phyloP scores from a whole-genome alignment of 2,113 vertebrate genomes.

The Ranitomeya variabilis region DNA sequence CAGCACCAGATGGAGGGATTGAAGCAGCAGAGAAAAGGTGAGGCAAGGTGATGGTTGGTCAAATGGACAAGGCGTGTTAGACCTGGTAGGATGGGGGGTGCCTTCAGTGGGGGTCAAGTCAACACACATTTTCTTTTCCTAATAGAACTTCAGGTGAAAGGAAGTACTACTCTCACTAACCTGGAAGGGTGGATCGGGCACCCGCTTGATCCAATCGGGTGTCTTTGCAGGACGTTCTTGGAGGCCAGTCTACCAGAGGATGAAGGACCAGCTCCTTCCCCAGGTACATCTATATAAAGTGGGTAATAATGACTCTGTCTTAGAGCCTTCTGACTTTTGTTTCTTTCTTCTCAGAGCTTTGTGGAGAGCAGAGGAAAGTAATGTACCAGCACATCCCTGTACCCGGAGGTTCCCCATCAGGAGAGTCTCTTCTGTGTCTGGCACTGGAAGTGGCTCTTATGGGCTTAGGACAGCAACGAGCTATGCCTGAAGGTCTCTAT shows the following conservation, averaged over 20 bases:
- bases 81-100: too few relatives aligned
- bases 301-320: neutral
- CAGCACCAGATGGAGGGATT: constrained; percentile 70
- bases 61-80: neutral
- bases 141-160: constrained; percentile 69
- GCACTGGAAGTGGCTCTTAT: constrained; percentile 69
- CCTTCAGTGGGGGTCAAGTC: too few relatives aligned
- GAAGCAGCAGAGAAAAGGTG: constrained; percentile 72
- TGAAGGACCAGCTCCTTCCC: constrained; percentile 62
- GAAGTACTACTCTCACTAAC: constrained; percentile 66
- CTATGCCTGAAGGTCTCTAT: constrained; percentile 70
- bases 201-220: constrained; percentile 72
- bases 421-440: constrained; percentile 68
- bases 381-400: constrained; percentile 67
- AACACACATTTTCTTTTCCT: neutral
- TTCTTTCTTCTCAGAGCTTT: constrained; percentile 56
- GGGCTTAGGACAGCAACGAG: constrained; percentile 72
- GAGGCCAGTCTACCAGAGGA: constrained; percentile 70
- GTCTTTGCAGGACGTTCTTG: constrained; percentile 70
- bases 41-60: neutral
- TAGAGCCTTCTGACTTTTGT: neutral
- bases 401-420: constrained; percentile 60
- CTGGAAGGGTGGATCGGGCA: constrained; percentile 74
- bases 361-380: constrained; percentile 66
- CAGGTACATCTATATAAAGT: constrained; percentile 61